Evolutionary conservation across 23 tunicate species (phyloP).

Genomic region (Styela plicata): DNA sequence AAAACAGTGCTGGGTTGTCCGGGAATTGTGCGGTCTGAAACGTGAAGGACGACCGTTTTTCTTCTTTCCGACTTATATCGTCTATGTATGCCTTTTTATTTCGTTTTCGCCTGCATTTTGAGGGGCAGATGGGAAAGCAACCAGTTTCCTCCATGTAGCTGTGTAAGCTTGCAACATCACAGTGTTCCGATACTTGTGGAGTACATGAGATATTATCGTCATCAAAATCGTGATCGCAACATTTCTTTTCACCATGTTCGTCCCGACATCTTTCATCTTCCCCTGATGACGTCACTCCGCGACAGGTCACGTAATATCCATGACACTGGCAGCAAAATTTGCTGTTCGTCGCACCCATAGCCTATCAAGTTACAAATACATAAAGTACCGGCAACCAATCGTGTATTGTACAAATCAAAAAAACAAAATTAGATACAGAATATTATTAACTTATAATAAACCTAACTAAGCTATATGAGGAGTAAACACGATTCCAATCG

Average conservation of each 20-base stretch:
- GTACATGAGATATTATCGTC: neutral
- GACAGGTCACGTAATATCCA: conserved; percentile 5
- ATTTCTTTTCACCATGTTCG: too few species aligned
- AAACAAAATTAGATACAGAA: too few species aligned
- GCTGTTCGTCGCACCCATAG: conserved; percentile 12
- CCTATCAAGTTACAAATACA: neutral
- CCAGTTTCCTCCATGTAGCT: neutral
- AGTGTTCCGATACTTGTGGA: neutral
- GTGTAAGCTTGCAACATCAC: neutral
- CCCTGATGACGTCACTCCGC: neutral
- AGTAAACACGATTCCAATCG: too few species aligned
- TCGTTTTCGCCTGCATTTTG: neutral
- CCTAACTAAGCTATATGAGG: too few species aligned
- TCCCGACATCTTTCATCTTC: neutral
- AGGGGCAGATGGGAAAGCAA: neutral
- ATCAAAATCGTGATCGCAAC: too few species aligned
- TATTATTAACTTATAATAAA: too few species aligned
- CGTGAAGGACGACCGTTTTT: conserved; percentile 11
- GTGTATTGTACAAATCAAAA: too few species aligned
- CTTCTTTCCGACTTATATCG: conserved; percentile 4
- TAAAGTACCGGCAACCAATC: neutral
- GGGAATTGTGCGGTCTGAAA: neutral
- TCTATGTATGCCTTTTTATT: neutral
- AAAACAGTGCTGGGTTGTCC: neutral
- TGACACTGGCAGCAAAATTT: conserved; percentile 3